These are phyloP conservation scores for Galeruca laticollis DNA, from an alignment of 2,888 invertebrate genomes.

Conservation along the genomic window DNA sequence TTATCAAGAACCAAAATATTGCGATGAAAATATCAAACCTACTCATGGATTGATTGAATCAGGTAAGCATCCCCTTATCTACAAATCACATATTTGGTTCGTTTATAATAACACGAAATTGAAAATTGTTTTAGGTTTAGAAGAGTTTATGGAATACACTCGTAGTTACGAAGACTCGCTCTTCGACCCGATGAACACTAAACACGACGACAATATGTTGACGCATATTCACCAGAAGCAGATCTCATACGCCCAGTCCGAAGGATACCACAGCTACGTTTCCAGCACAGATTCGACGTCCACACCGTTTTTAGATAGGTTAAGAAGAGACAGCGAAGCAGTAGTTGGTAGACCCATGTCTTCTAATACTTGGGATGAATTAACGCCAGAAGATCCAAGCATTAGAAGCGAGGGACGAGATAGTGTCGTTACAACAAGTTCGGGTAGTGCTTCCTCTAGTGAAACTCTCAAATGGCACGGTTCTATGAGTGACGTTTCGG, in stretches of 20 bases:
- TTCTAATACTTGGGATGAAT: conserved; percentile 66
- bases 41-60: conserved; percentile 47
- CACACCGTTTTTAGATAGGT: conserved; percentile 82
- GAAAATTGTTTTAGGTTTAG: conserved; percentile 63
- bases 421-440: conserved; percentile 74
- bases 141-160: conserved; percentile 78
- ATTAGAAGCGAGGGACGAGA: conserved; percentile 69
- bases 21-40: conserved; percentile 51
- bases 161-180: conserved; percentile 71
- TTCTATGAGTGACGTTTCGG: conserved; percentile 80
- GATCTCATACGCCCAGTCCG: conserved; percentile 82
- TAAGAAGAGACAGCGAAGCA: conserved; percentile 74
- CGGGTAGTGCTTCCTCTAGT: conserved; percentile 76
- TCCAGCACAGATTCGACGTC: conserved; percentile 82
- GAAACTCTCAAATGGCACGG: conserved; percentile 86
- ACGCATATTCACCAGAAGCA: conserved; percentile 77
- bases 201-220: conserved; percentile 65
- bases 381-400: conserved; percentile 39
- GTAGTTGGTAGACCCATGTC: conserved; percentile 64
- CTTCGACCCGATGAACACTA: conserved; percentile 58
- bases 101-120: background rate
- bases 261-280: conserved; percentile 85
- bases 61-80: conserved; percentile 33
- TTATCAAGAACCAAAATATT: conserved; percentile 66
- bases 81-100: background rate